Percentiles rank a stretch among this genome's conserved stretches.
Conservation (phyloP, 2,113 vertebrate species). For the Hydrochoerus hydrochaeris region DNA sequence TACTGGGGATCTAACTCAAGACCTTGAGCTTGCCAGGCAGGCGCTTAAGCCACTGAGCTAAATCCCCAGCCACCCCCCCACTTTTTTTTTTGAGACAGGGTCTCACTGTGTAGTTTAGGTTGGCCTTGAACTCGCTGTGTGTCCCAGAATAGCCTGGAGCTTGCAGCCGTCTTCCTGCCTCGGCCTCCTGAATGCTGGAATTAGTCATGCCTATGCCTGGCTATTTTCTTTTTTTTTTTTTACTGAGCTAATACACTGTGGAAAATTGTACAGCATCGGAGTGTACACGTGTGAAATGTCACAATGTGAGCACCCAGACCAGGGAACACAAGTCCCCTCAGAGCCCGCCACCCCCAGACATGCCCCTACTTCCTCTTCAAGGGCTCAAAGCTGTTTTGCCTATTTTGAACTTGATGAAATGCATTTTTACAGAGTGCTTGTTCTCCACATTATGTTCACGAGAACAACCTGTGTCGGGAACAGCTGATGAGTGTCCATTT, state of each 20-base stretch:
- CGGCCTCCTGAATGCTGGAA: not conserved
- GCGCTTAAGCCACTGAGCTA: too few species aligned
- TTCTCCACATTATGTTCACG: not conserved
- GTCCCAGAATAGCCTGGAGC: too few species aligned
- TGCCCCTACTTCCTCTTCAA: not conserved
- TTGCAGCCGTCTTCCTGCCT: too few species aligned
- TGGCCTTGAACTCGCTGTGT: too few species aligned
- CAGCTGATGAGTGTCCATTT: not conserved
- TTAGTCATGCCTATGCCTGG: not conserved
- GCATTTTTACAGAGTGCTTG: not conserved
- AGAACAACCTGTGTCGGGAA: not conserved
- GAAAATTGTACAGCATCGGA: not conserved
- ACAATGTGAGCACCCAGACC: not conserved
- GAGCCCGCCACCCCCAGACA: accelerated
- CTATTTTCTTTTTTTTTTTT: not conserved
- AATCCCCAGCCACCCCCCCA: too few species aligned
- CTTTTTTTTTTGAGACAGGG: not conserved
- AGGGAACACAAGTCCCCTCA: not conserved
- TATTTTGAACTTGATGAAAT: not conserved
- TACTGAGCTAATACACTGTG: not conserved
- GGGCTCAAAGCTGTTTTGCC: not conserved
- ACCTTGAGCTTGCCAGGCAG: too few species aligned
- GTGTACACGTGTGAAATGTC: not conserved
- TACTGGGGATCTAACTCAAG: too few species aligned
- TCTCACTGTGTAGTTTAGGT: not conserved